Evolutionary conservation across 2,888 invertebrate species (phyloP), one percentile per base, ranked within the genome.

Genomic region (Hirtodrosophila duncani): DNA sequence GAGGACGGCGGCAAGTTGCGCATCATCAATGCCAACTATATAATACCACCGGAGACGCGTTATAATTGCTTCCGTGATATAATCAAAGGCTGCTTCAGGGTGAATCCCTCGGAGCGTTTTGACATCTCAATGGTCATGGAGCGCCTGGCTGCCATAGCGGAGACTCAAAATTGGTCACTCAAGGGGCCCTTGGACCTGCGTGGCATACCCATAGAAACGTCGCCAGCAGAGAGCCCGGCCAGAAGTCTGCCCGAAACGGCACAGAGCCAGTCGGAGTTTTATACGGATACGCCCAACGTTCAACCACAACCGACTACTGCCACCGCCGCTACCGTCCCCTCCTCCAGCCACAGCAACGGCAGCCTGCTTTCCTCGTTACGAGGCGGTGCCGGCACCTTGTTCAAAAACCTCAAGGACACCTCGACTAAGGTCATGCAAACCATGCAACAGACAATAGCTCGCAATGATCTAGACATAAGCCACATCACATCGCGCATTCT

Each of bases 371-470:
- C 95, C 2, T 95, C 96, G 0, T 89, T 98, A 20, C 93, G 92
- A 84, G 97, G 97, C 14, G 97, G 97, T 37, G 97, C 98, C 13
- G 96, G 97, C 1, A 96, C 92, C 81, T 92, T 98, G 77, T 89
- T 98, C 55, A 97, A 96, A 82, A 98, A 97, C 83, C 88, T 99
- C 17, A 97, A 97, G 86, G 98, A 98, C 82, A 98, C 97, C 0
- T 97, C 98, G 11, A 93, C 93, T 23, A 98, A 97, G 89, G 97
- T 99, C 27, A 97, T 98, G 93, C 96, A 98, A 85, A 95, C 97
- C 23, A 95, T 98, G 63, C 96, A 96, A 85, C 95, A 96, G 91
- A 92, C 93, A 31, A 96, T 96, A 87, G 94, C 93, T 20, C 90
- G 94, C 70, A 92, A 92, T 37, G 97, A 97, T 86, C 88, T 98